Conservation (phyloP, 2,113 vertebrate species). For the Tympanuchus pallidicinctus region DNA sequence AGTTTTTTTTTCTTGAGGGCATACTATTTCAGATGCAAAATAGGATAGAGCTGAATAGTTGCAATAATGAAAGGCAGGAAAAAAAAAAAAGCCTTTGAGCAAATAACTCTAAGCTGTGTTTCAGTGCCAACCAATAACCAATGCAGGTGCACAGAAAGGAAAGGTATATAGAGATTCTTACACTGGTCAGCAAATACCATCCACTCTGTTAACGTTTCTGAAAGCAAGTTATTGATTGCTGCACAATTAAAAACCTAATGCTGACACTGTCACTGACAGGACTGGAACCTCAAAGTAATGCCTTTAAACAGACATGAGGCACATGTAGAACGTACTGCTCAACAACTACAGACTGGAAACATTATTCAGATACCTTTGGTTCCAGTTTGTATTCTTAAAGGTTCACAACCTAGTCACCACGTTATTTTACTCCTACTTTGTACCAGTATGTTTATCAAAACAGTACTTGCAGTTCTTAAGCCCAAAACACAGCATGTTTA, state of each 20-base stretch:
- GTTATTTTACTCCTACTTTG: background rate
- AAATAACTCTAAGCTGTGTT: background rate
- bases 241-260: background rate
- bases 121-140: background rate
- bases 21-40: background rate
- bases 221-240: background rate
- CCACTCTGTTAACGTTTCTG: background rate
- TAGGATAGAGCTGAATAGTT: background rate
- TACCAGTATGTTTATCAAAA: background rate
- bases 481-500: background rate
- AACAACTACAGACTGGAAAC: background rate
- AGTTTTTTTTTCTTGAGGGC: background rate
- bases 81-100: background rate
- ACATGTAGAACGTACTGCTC: too few species aligned
- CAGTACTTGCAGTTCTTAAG: background rate
- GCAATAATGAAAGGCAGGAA: background rate
- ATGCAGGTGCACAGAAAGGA: background rate
- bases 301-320: fast-evolving
- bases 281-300: background rate
- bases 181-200: background rate
- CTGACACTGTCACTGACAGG: background rate
- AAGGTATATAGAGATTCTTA: background rate
- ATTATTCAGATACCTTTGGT: background rate
- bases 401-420: background rate
- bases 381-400: background rate